phyloP scores from a whole-genome alignment of 2,888 invertebrate species.

The Fragum whitleyi region DNA sequence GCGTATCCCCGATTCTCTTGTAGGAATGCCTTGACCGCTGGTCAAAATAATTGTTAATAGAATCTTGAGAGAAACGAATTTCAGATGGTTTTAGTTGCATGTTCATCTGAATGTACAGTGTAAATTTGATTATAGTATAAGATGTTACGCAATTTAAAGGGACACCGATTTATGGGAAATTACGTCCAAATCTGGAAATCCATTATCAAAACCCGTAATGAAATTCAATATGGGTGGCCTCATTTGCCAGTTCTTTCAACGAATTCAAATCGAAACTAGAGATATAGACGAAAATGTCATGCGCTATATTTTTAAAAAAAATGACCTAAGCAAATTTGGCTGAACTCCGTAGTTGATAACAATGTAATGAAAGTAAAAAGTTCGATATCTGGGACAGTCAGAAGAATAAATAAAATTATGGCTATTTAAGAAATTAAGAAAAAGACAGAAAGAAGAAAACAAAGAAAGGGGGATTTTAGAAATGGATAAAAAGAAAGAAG shows the following conservation, averaged over 20 bases:
- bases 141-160: neutral
- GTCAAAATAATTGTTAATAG: constrained; percentile 36
- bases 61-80: constrained; percentile 44
- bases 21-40: neutral
- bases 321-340: too few relatives aligned
- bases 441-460: too few relatives aligned
- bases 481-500: too few relatives aligned
- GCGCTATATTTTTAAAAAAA: too few relatives aligned
- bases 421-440: too few relatives aligned
- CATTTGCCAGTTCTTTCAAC: neutral
- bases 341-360: too few relatives aligned
- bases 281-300: too few relatives aligned
- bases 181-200: neutral
- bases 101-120: neutral
- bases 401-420: too few relatives aligned
- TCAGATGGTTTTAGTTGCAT: constrained; percentile 32
- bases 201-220: neutral
- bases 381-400: too few relatives aligned
- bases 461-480: too few relatives aligned
- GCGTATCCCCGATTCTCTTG: constrained; percentile 36
- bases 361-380: too few relatives aligned
- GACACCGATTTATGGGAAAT: neutral
- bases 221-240: neutral
- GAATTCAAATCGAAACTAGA: neutral
- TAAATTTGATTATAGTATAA: neutral